Evolutionary conservation across 2,113 vertebrate species (phyloP), one percentile per base, ranked within the genome.

Genomic region (Mesoclemmys tuberculata): DNA sequence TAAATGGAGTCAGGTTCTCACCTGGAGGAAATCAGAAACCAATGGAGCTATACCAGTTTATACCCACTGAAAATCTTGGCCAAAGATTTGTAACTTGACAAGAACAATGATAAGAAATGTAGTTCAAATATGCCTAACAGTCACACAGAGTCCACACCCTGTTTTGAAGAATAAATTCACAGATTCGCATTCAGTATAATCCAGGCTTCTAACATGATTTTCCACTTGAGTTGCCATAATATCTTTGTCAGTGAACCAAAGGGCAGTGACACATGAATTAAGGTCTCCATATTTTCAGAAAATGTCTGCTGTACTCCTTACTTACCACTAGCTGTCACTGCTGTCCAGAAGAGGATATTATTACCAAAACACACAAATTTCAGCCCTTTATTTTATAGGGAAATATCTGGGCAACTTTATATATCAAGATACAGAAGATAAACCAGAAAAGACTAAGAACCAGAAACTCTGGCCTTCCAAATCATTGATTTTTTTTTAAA

Each of bases 281-380:
- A 81, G 46, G 44, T 13, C 3, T 11, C 11, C 71, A 14, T 3
- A 1, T 51, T 54, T 90, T 52, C 26, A 64, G 4, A 0, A 41
- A 81, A 27, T 12, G 41, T 85, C 88, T 94, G 44, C 18, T 64
- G 89, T 95, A 80, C 68, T 96, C 64, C 54, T 4, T 64, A 2
- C 82, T 90, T 94, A 84, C 97, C 97, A 79, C 95, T 96, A 97
- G 97, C 54, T 97, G 97, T 97, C 97, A 93, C 95, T 95, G 90
- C 88, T 97, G 91, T 82, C 93, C 87, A 93, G 51, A 77, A 90
- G 74, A 94, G 93, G 71, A 86, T 80, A 4, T 24, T 77, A 44
- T 2, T n/a, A 46, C 48, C 87, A 87, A 10, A 12, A 89, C 82
- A 80, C 1, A 0, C 13, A 29, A 3, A 2, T 46, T 82, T 77